These are phyloP conservation scores for Cryptocephalus moraei DNA, from an alignment of 2,888 invertebrate species.

Conservation along the genomic window DNA sequence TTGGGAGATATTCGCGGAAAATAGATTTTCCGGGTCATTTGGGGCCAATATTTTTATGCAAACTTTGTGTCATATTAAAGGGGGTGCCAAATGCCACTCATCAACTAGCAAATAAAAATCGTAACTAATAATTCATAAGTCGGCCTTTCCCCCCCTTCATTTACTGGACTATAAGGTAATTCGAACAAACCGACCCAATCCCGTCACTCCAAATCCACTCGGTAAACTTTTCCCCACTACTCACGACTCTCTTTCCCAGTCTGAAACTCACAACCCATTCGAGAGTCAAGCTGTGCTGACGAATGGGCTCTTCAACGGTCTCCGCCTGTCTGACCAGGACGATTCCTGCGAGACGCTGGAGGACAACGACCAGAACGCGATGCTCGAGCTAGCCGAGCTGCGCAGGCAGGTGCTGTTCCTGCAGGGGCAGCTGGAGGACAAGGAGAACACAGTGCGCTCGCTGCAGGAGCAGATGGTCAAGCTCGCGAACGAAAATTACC, in stretches of 20 bases:
- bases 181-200: too few relatives aligned
- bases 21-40: too few relatives aligned
- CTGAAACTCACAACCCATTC: conserved; percentile 84
- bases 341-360: conserved; percentile 6
- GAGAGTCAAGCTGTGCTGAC: conserved; percentile 44
- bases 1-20: too few relatives aligned
- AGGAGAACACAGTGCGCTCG: conserved; percentile 69
- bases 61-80: too few relatives aligned
- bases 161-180: too few relatives aligned
- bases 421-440: conserved; percentile 80
- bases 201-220: too few relatives aligned
- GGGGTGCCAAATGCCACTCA: too few relatives aligned
- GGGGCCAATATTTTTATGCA: too few relatives aligned
- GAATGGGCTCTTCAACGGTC: conserved; percentile 57
- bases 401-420: conserved; percentile 72
- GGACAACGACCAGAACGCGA: conserved; percentile 43
- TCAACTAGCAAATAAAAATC: too few relatives aligned
- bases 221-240: too few relatives aligned
- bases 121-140: too few relatives aligned
- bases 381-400: conserved; percentile 64
- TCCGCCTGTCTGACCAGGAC: conserved; percentile 35
- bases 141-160: too few relatives aligned
- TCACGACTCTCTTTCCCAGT: conserved; percentile 47
- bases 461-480: conserved; percentile 67
- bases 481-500: conserved; percentile 31